These are phyloP conservation scores for Drosophila elegans DNA, from an alignment of 1,140 invertebrate species.

Conservation along the genomic window DNA sequence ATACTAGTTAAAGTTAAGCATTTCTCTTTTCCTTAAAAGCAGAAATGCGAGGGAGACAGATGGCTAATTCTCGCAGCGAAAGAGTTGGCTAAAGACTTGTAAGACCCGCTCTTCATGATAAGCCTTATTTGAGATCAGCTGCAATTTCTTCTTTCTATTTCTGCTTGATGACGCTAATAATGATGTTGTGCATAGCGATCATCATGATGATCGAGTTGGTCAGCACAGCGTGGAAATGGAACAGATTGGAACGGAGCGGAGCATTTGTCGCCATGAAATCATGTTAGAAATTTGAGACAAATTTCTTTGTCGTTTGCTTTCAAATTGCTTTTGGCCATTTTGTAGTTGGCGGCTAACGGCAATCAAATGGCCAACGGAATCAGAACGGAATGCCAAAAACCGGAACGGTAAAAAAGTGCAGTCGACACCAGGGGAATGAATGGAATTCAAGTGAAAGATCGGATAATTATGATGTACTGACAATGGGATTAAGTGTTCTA, in stretches of 20 bases:
- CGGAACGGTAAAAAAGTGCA: conserved; percentile 17
- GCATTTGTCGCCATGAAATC: conserved; percentile 53
- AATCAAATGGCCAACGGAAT: conserved; percentile 40
- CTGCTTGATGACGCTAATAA: conserved; percentile 5
- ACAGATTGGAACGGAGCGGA: conserved; percentile 23
- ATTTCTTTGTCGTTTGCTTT: conserved; percentile 60
- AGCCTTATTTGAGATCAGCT: conserved; percentile 8
- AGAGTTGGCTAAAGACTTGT: background rate
- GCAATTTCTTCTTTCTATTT: conserved; percentile 12
- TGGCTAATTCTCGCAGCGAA: background rate
- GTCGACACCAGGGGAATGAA: background rate
- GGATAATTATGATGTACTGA: background rate
- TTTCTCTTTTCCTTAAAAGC: background rate
- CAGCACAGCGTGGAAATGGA: conserved; percentile 58
- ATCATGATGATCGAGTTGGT: conserved; percentile 26
- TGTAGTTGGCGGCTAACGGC: conserved; percentile 23
- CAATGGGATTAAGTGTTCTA: background rate
- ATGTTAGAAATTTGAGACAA: conserved; percentile 62
- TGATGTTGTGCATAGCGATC: conserved; percentile 21
- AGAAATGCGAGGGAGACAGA: background rate
- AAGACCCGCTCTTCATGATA: background rate
- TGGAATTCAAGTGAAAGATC: conserved; percentile 8
- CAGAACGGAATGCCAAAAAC: conserved; percentile 40
- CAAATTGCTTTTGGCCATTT: conserved; percentile 47
- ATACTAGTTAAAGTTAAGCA: background rate